phyloP scores from a whole-genome alignment of 2,797 vertebrate species.

The Artibeus jamaicensis region DNA sequence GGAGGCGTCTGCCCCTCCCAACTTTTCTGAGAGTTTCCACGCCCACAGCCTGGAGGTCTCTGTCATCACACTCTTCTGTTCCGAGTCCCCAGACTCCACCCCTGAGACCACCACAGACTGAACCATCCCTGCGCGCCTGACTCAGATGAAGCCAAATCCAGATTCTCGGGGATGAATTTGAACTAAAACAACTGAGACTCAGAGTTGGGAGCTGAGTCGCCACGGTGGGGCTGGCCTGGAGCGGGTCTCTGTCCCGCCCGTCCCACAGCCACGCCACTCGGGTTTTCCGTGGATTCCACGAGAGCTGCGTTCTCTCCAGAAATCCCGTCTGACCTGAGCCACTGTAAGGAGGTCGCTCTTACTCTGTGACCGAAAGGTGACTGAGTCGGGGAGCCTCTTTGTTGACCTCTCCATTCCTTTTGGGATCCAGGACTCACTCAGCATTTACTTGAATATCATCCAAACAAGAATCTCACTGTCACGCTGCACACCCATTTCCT shows the following conservation, averaged over 20 bases:
- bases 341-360: neutral
- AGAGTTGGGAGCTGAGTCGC: constrained; percentile 27
- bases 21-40: neutral
- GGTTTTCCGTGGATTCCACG: neutral
- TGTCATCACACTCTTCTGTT: neutral
- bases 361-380: neutral
- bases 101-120: neutral
- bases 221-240: neutral
- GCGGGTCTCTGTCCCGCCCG: neutral
- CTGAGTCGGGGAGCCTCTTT: neutral
- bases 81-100: neutral
- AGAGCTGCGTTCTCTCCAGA: neutral
- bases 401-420: neutral
- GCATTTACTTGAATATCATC: neutral
- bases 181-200: neutral
- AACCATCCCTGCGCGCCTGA: neutral
- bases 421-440: neutral
- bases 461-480: neutral
- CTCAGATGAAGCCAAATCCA: neutral
- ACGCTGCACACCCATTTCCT: accelerated
- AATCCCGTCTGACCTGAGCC: neutral
- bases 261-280: neutral
- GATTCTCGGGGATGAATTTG: neutral
- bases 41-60: neutral
- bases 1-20: neutral